Base-by-base conservation (phyloP, 1,140 invertebrate species). In the Plutomurus gul region DNA sequence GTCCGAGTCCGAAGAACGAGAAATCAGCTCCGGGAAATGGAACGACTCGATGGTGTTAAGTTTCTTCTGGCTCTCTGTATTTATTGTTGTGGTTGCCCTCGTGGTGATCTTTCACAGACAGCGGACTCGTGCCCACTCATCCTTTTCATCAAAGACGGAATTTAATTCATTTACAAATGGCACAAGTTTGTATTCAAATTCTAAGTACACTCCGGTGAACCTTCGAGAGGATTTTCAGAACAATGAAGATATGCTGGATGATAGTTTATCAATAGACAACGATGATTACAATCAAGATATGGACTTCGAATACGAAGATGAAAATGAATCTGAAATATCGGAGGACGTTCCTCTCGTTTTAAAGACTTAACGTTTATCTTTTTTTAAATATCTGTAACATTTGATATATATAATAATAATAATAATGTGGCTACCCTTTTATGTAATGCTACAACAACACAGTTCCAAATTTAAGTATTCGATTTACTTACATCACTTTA, bases 311-410 rank as follows among this genome's bases (percentile, higher is more conserved):
- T 36, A 16, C 18, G 56, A 65, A 5, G 65, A 77, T 43, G 49
- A 74, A 75, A 25, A 74, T 56, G n/a, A n/a, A n/a, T 60, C 71
- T 18, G 73, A 77, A 18, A 77, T 27, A 43, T 73, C 79, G 4
- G 82, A 82, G 77, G 82, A 74, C 56, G 76, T 79, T 47, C 82
- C 82, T 71, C 75, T 82, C 40, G 82, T 82, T 47, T 40, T 82
- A 75, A 82, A 82, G 76, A 82, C 81, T 80, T 82, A 76, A 73
- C 56, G 27, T 65, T 65, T 27, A 65, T 30, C 25, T 65, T 65
- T 65, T 27, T 65, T 33, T 33, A 65, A 13, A 65, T 3, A 27
- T 30, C 25, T n/a, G n/a, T n/a, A n/a, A 30, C 30, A 56, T 30
- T 11, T 56, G 30, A 27, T 13, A 56, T 56, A 27, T 56, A 13